These are phyloP conservation scores for Ceratotherium simum DNA, from an alignment of 2,113 vertebrate genomes.

Conservation along the genomic window DNA sequence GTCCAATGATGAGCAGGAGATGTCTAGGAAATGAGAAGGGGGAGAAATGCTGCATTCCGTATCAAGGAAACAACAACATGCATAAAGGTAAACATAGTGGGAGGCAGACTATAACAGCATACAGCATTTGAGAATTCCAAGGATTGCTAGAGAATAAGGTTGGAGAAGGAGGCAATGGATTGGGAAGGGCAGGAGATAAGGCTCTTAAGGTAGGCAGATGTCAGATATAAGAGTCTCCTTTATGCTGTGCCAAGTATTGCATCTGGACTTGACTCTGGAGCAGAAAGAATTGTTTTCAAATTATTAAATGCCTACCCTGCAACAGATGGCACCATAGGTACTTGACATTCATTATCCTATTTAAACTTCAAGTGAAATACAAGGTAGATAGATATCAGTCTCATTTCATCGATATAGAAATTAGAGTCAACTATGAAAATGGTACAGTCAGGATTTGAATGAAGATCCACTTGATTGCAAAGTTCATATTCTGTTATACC, in stretches of 20 bases:
- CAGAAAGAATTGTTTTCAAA: constrained; percentile 49
- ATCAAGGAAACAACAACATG: accelerated
- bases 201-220: not conserved
- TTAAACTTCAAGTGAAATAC: constrained; percentile 34
- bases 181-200: not conserved
- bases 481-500: not conserved
- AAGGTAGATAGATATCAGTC: not conserved
- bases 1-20: not conserved
- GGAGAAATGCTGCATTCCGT: not conserved
- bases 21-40: not conserved
- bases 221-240: not conserved
- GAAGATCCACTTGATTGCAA: not conserved
- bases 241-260: not conserved
- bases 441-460: not conserved
- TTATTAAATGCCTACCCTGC: not conserved
- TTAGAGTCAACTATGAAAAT: not conserved
- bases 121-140: not conserved
- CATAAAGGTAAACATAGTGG: not conserved
- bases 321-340: not conserved
- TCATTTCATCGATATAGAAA: not conserved
- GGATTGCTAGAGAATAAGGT: not conserved
- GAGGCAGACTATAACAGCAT: not conserved
- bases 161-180: not conserved
- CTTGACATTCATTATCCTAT: not conserved
- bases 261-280: not conserved